Base-by-base conservation (phyloP, 2,797 vertebrate species). In the Ataeniobius toweri region DNA sequence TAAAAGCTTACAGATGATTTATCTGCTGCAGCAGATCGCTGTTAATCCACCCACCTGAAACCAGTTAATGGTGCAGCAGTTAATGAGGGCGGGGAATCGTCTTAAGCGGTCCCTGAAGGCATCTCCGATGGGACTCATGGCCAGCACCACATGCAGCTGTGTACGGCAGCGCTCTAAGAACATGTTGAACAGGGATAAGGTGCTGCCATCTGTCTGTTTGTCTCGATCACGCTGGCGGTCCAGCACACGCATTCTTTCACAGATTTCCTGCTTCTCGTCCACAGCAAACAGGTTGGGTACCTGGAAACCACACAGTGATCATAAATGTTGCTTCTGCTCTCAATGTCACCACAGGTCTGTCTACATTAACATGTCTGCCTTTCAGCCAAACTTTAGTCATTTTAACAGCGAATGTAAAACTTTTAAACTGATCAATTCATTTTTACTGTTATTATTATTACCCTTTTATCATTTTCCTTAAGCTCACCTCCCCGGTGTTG, bases 51-150 rank as follows among this genome's bases (percentile, higher is more conserved):
- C 93, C 79, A 99, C 98, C 97, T 98, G 98, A 92, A 99, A 99
- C 98, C 97, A 99, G 87, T 99, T 96, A 81, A 99, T 98, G 75
- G 98, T 99, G 89, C 97, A 99, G 93, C 98, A 99, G 78, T 99
- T 99, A 92, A 99, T 97, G 81, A 99, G 97, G 0, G 98, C 97
- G 0, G 98, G 98, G 81, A 99, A 99, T 81, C 95, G 96, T 61
- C 97, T 91, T 16, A 98, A 94, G 5, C 96, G 96, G 74, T 93
- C 95, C 69, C 97, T 94, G 74, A 98, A 98, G 0, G 97, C 92
- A 10, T 98, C 97, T 73, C 97, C 97, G 16, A 98, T 97, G 80
- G 97, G 97, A 87, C 97, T 98, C 97, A 98, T 97, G 82, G 97
- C 97, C 74, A 98, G 84, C 36, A 98, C 97, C 36, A 98, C 93